Percentiles rank a stretch among this genome's conserved stretches.
phyloP scores from a whole-genome alignment of 23 tunicate species.

The Botrylloides violaceus region DNA sequence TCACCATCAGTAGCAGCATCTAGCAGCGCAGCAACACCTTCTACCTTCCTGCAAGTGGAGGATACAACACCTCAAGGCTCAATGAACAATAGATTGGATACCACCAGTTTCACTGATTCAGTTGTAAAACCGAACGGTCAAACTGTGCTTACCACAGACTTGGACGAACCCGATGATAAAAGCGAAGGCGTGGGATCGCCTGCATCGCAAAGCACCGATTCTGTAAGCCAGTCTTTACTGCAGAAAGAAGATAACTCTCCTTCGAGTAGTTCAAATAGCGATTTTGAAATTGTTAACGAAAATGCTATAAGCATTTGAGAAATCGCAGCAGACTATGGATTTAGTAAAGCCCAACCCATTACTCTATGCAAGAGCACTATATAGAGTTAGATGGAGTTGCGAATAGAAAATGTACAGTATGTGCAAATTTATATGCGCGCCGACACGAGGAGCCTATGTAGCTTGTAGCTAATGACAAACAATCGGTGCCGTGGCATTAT shows the following conservation, averaged over 20 bases:
- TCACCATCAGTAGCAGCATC: conserved; percentile 15
- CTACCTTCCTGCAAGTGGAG: not conserved
- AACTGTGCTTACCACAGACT: not conserved
- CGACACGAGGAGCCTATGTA: no score
- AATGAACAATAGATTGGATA: conserved; percentile 20
- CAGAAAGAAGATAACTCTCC: not conserved
- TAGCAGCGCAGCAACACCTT: not conserved
- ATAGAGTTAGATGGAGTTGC: no score
- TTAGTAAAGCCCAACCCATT: no score
- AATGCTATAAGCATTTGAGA: conserved; percentile 13
- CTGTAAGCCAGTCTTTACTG: not conserved
- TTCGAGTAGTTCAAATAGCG: conserved; percentile 18
- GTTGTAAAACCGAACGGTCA: not conserved
- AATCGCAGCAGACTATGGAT: not conserved
- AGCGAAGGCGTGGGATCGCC: not conserved
- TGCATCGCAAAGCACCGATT: conserved; percentile 11
- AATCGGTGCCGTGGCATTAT: no score
- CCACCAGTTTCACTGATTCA: not conserved
- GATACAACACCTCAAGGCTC: conserved; percentile 12
- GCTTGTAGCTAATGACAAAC: no score
- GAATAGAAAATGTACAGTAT: no score
- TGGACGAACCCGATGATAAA: not conserved
- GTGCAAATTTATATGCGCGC: no score
- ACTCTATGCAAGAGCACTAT: no score
- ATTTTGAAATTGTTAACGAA: conserved; percentile 22